Percentiles rank a stretch among this genome's conserved stretches.
Evolutionary conservation across 1,140 invertebrate genomes (phyloP).

Genomic region (Macrotrachela quadricornifera): DNA sequence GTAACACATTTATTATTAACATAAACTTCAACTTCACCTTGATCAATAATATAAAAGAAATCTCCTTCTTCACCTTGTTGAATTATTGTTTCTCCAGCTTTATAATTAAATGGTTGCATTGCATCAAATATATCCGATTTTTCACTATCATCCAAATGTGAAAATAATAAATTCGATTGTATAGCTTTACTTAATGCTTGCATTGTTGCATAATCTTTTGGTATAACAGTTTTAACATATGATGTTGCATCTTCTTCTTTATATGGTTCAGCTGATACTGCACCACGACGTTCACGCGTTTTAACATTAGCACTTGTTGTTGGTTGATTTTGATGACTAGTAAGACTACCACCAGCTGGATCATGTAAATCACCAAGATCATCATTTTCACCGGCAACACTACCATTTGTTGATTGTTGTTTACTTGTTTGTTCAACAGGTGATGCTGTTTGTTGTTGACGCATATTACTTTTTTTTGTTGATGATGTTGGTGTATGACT

Average conservation of each 20-base stretch:
- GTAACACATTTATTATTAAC: constrained; percentile 58
- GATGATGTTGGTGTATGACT: too few relatives aligned
- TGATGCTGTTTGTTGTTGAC: too few relatives aligned
- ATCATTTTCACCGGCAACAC: too few relatives aligned
- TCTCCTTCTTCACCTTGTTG: constrained; percentile 92
- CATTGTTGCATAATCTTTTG: constrained; percentile 99
- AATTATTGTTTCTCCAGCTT: constrained; percentile 83
- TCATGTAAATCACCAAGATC: too few relatives aligned
- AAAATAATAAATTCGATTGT: constrained; percentile 82
- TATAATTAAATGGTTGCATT: constrained; percentile 89
- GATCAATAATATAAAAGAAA: constrained; percentile 98
- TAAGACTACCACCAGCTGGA: too few relatives aligned
- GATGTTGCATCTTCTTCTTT: constrained; percentile 88
- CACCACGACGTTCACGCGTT: constrained; percentile 44
- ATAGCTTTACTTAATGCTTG: constrained; percentile 88
- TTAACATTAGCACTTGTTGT: constrained; percentile 20
- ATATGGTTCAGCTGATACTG: constrained; percentile 84
- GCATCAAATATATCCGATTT: constrained; percentile 60
- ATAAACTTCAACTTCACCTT: constrained; percentile 80
- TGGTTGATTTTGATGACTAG: too few relatives aligned
- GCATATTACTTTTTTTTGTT: too few relatives aligned
- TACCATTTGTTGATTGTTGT: too few relatives aligned
- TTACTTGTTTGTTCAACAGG: too few relatives aligned
- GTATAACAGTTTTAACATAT: constrained; percentile 96
- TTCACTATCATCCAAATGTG: constrained; percentile 91